Evolutionary conservation across 2,888 invertebrate genomes (phyloP), one percentile per base, ranked within the genome.

Genomic region (Drosophila koepferae): DNA sequence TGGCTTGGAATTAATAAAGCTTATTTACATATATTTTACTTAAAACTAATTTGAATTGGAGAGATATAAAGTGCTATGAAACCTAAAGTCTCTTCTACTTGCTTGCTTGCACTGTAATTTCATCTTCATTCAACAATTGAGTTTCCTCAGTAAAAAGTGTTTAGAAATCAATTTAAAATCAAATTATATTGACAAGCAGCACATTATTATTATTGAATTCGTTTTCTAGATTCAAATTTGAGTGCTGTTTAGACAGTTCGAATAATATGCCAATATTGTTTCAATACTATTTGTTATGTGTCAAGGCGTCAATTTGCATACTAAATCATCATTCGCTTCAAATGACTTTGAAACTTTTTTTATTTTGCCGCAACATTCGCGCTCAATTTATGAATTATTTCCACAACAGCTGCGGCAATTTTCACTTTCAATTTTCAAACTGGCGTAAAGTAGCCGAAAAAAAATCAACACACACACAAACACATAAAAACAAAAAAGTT

Each of bases 401-500:
- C 36, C 63, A 40, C 62, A 79, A 63, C 80, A 75, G 67, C 75
- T 81, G 80, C 66, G 68, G 18, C 67, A 68, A 49, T 78, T 81
- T 82, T 80, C 71, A 82, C 77, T 82, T 74, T 68, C 71, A 56
- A 61, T 74, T 77, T 74, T 38, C 67, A 55, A 63, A 71, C 67
- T 55, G 71, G 59, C 55, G 31, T 36, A 67, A 72, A 36, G 16
- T 43, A 65, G 53, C 31, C 5, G n/a, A 53, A 71, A 62, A 68
- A 65, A 69, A 56, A 48, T 59, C 48, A 71, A 63, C 38, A 51
- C 55, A 54, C 2, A 48, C 14, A 18, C 5, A 49, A 1, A 48
- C 9, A 16, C 4, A 28, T 3, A 56, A 14, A 51, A 74, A 59
- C 28, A 43, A 53, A 51, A 80, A 72, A 73, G 58, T 71, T 65